These are phyloP conservation scores for Psix sp. DNA, from an alignment of 1,140 invertebrate genomes.

Conservation along the genomic window DNA sequence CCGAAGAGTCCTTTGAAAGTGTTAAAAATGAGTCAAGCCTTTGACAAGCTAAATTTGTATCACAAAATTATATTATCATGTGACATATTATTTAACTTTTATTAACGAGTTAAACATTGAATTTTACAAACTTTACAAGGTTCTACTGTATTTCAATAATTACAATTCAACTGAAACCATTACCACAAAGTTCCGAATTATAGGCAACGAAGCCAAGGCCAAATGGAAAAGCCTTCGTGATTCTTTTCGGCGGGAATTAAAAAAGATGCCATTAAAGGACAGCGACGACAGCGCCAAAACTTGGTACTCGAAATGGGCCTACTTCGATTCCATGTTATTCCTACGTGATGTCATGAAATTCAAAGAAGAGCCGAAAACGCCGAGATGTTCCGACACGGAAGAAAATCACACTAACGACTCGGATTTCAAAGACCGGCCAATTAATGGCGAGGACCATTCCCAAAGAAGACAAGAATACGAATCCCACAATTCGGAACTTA, in stretches of 20 bases:
- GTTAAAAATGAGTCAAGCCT: no score
- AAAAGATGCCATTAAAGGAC: slow-evolving; percentile 49
- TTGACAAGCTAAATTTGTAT: no score
- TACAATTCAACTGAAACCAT: no score
- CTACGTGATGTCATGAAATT: slow-evolving; percentile 54
- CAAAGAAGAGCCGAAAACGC: slow-evolving; percentile 48
- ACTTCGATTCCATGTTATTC: slow-evolving; percentile 53
- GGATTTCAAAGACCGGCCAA: slow-evolving; percentile 26
- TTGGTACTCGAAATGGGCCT: slow-evolving; percentile 54
- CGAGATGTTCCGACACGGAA: slow-evolving; percentile 40
- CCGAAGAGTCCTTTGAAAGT: no score
- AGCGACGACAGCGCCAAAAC: slow-evolving; percentile 18
- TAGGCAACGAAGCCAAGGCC: slow-evolving; percentile 52
- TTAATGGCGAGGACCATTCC: slow-evolving; percentile 31
- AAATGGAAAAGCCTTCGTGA: slow-evolving; percentile 57
- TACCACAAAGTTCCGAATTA: neutral
- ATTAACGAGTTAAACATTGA: no score
- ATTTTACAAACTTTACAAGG: no score
- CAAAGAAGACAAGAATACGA: slow-evolving; percentile 36
- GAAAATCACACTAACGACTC: slow-evolving; percentile 53
- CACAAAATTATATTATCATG: no score
- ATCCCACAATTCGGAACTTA: slow-evolving; percentile 30
- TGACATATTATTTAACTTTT: no score
- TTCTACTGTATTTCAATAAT: no score
- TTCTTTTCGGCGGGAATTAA: slow-evolving; percentile 51